Evolutionary conservation across 2,888 invertebrate species (phyloP), one percentile per base, ranked within the genome.

Genomic region (Ariolimax columbianus): DNA sequence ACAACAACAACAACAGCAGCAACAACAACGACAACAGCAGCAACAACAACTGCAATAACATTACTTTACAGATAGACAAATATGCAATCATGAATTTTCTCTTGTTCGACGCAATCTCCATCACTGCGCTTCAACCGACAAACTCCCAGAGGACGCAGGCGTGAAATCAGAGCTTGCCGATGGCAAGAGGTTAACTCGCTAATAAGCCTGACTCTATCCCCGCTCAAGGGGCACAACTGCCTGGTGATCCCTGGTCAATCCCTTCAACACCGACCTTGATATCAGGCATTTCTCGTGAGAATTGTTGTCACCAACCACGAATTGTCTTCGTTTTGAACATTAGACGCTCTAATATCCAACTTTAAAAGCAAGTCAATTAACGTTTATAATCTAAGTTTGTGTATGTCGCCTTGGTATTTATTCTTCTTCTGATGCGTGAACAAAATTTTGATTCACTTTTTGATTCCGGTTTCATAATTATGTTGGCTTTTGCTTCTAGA

Each of bases 91-190:
- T n/a, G 23, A 33, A 23, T 77, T 33, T 47, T 30, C 2, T 3
- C 17, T 51, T 26, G 47, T 40, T n/a, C 11, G 63, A 63, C n/a
- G 40, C 26, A 79, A 79, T 59, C 43, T 30, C 30, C n/a, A n/a
- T n/a, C n/a, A n/a, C n/a, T n/a, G n/a, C n/a, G 55, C 40, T 33
- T 68, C 66, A 68, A 47, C 68, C 43, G 33, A 47, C 17, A 19
- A 79, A 68, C 43, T 47, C 79, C 68, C 23, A 26, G 43, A 68
- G 79, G 40, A 68, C 66, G 43, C 79, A 79, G 40, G 68, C 68
- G 66, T 30, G 79, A 79, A 79, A 79, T 33, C 66, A 43, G 66
- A 79, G 79, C 66, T 43, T 68, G 66, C 79, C 79, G 68, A 33
- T 23, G 66, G 79, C 79, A 1, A 66, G 23, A 40, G 1, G 11